A percentile compares a stretch with the other conserved stretches of the same genome.
These are phyloP conservation scores for Orthosia gothica DNA, from an alignment of 2,888 invertebrate genomes.

Conservation along the genomic window DNA sequence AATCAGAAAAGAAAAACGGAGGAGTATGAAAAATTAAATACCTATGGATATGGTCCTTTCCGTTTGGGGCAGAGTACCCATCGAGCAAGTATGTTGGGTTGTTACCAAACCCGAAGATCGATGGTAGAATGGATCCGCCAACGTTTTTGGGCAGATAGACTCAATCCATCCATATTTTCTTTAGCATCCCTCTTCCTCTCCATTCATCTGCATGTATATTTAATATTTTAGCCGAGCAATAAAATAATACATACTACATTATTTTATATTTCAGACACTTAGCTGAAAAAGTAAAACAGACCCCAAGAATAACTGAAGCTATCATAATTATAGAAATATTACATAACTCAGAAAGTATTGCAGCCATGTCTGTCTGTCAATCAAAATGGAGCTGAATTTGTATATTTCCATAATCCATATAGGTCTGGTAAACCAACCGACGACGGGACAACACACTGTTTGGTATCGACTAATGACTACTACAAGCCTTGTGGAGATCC, in stretches of 20 bases:
- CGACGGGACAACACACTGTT: slow-evolving; percentile 10
- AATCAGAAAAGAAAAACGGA: too few relatives aligned
- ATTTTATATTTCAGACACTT: slow-evolving; percentile 41
- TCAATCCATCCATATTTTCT: too few relatives aligned
- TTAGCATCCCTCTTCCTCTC: too few relatives aligned
- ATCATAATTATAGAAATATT: neutral
- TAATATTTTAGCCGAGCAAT: neutral
- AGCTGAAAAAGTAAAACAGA: neutral
- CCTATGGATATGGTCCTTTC: too few relatives aligned
- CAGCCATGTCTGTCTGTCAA: slow-evolving; percentile 30
- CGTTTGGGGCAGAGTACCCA: too few relatives aligned
- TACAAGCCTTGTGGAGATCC: slow-evolving; percentile 64
- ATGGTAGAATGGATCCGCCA: too few relatives aligned
- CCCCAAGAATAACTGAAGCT: neutral
- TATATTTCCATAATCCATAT: neutral
- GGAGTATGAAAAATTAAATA: too few relatives aligned
- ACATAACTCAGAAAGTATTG: fast-evolving
- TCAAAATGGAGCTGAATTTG: neutral
- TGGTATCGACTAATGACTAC: slow-evolving; percentile 52
- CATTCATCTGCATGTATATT: neutral
- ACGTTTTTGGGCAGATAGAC: too few relatives aligned
- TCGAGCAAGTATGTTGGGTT: too few relatives aligned
- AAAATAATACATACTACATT: neutral
- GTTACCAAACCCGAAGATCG: too few relatives aligned
- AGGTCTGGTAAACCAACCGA: neutral